Percentiles rank a stretch among this genome's conserved stretches.
Evolutionary conservation across 2,797 vertebrate genomes (phyloP).

Genomic region (Argyrosomus regius): DNA sequence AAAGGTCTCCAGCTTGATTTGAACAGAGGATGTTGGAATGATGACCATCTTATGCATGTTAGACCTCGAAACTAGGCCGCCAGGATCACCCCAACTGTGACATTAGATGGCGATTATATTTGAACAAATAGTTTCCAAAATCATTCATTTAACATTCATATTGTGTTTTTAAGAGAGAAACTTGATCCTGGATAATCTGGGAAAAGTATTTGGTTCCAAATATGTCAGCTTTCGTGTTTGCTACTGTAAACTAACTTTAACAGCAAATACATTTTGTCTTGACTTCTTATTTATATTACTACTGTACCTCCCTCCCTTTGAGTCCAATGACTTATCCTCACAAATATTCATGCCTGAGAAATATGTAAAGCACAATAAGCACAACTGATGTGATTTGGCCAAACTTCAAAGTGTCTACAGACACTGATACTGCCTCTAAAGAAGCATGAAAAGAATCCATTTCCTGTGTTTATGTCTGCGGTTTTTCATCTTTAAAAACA

Average conservation of each 20-base stretch:
- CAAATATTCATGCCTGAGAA: slow-evolving; percentile 52
- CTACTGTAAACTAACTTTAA: neutral
- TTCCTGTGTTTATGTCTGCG: slow-evolving; percentile 70
- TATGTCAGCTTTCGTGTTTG: neutral
- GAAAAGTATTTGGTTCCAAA: neutral
- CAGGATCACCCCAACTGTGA: neutral
- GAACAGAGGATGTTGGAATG: slow-evolving; percentile 19
- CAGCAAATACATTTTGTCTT: neutral
- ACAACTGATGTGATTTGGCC: slow-evolving; percentile 30
- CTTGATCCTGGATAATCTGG: neutral
- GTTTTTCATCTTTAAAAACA: slow-evolving; percentile 34
- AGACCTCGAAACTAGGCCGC: neutral
- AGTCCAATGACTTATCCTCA: slow-evolving; percentile 10
- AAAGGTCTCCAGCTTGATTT: slow-evolving; percentile 2
- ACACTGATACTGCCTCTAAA: slow-evolving; percentile 53
- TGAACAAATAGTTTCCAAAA: neutral
- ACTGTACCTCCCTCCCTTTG: neutral
- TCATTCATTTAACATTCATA: neutral
- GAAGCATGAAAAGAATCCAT: slow-evolving; percentile 58
- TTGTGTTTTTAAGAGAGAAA: neutral
- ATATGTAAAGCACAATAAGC: slow-evolving; percentile 54
- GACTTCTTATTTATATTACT: neutral
- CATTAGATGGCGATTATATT: neutral
- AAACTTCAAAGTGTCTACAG: slow-evolving; percentile 55
- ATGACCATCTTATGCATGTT: neutral